Conservation (phyloP, 2,888 invertebrate species). For the Amblyjoppa fuscipennis region DNA sequence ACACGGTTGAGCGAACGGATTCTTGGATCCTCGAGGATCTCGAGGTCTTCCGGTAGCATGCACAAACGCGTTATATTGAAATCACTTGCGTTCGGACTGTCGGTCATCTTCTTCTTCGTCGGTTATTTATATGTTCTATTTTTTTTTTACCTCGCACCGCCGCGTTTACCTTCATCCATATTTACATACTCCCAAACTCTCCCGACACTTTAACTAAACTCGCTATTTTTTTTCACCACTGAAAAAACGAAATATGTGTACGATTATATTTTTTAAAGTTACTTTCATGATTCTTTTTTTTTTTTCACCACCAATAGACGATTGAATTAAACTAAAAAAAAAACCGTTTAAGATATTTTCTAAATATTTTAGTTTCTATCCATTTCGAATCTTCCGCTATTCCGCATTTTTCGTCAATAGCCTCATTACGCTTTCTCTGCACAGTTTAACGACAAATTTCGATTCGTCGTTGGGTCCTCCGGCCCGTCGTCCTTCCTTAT, state of each 20-base stretch:
- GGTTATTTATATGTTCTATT: not conserved
- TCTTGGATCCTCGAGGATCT: conserved; percentile 87
- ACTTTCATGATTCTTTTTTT: not conserved
- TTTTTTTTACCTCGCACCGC: conserved; percentile 18
- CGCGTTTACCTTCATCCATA: conserved; percentile 24
- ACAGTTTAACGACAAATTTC: not conserved
- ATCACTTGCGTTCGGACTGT: conserved; percentile 70
- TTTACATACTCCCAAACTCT: not conserved
- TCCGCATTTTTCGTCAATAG: not conserved
- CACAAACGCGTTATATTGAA: conserved; percentile 70
- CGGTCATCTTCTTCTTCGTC: conserved; percentile 64
- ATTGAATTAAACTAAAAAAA: not conserved
- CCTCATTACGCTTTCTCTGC: conserved; percentile 28
- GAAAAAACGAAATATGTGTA: not conserved
- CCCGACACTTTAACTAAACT: not conserved
- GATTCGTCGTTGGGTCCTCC: conserved; percentile 7
- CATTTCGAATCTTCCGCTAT: not conserved
- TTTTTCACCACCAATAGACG: not conserved
- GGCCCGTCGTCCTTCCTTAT: conserved; percentile 16
- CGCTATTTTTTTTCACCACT: not conserved
- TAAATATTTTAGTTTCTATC: not conserved
- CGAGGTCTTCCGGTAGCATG: conserved; percentile 75
- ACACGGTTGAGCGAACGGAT: conserved; percentile 87
- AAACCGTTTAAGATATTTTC: not conserved
- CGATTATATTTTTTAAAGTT: not conserved